Conservation (phyloP, 2,113 vertebrate species). For the Heptranchias perlo region DNA sequence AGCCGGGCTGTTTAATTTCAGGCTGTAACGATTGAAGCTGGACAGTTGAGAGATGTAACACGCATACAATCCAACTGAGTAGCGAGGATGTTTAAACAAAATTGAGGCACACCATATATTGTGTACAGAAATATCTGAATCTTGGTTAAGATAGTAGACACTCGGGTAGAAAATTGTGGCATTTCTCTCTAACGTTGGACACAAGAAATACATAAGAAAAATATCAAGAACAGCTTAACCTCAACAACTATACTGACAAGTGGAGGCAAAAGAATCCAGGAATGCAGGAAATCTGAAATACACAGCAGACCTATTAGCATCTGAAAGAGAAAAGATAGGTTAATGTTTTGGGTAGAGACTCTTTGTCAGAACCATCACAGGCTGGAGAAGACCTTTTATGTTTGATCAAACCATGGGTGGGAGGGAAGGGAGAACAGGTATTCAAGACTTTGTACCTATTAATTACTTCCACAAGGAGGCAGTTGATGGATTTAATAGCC, state of each 20-base stretch:
- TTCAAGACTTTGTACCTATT: neutral
- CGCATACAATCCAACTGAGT: neutral
- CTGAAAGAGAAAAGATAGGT: neutral
- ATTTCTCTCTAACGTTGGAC: neutral
- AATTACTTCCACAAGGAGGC: neutral
- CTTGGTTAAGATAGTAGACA: neutral
- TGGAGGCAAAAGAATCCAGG: neutral
- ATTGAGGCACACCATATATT: neutral
- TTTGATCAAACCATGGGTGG: neutral
- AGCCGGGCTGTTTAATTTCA: neutral
- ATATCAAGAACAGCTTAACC: neutral
- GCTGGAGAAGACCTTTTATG: neutral
- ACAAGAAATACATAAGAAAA: neutral
- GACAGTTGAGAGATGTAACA: neutral
- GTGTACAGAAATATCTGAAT: neutral
- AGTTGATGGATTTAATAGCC: neutral
- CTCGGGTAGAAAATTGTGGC: neutral
- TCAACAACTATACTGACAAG: neutral
- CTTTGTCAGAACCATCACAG: neutral
- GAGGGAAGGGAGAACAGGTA: neutral
- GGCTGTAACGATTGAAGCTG: neutral
- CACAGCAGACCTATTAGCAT: neutral
- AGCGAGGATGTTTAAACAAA: neutral
- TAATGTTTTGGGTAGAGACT: neutral
- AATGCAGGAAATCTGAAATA: slow-evolving; percentile 13